Evolutionary conservation across 2,888 invertebrate species (phyloP).

Genomic region (Opisthograptis luteolata): DNA sequence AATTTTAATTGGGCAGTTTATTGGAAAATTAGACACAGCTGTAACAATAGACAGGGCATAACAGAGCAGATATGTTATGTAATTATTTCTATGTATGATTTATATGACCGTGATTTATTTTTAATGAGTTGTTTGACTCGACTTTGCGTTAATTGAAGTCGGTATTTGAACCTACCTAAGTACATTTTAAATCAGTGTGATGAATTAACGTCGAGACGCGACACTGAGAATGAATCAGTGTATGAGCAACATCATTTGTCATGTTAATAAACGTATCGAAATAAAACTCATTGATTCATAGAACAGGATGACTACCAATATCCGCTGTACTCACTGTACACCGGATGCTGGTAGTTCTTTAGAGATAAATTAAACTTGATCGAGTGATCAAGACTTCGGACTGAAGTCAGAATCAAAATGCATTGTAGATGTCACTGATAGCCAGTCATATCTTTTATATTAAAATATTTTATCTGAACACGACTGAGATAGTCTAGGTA

Average conservation of each 20-base stretch:
- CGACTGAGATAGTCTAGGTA: no score
- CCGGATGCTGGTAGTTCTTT: slow-evolving; percentile 15
- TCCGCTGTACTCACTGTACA: slow-evolving; percentile 44
- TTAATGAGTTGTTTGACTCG: slow-evolving; percentile 16
- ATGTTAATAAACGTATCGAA: slow-evolving; percentile 38
- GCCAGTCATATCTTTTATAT: no score
- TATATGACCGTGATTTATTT: slow-evolving; percentile 1
- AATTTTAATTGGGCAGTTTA: slow-evolving; percentile 5
- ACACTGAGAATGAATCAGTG: slow-evolving; percentile 39
- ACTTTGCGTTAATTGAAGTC: not conserved
- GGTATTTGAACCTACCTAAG: not conserved
- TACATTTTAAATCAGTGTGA: slow-evolving; percentile 15
- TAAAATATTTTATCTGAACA: no score
- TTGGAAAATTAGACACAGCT: not conserved
- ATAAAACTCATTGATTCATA: slow-evolving; percentile 49
- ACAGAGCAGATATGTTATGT: not conserved
- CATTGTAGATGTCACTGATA: no score
- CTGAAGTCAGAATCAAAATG: no score
- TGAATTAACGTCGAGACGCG: slow-evolving; percentile 12
- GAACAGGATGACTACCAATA: slow-evolving; percentile 37
- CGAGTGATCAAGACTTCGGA: no score
- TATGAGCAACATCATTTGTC: slow-evolving; percentile 41
- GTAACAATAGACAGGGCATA: not conserved
- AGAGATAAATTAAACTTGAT: slow-evolving; percentile 2
- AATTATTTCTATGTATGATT: not conserved